Conservation (phyloP, 1,140 invertebrate species). For the Anastatus disparis region DNA sequence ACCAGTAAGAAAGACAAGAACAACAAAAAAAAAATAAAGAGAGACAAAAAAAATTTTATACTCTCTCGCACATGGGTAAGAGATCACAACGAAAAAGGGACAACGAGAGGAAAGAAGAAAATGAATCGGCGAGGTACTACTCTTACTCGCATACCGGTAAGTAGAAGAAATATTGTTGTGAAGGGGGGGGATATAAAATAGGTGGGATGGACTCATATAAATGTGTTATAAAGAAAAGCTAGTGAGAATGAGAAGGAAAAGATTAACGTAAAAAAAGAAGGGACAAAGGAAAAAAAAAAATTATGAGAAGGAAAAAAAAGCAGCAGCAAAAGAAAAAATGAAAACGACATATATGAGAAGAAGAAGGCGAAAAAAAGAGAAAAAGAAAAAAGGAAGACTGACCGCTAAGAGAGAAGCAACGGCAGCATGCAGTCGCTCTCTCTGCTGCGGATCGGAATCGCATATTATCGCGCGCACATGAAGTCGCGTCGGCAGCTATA, state of each 20-base stretch:
- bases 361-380: conserved; percentile 20
- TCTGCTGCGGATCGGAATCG: conserved; percentile 56
- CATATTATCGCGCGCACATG: conserved; percentile 56
- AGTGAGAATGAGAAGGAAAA: conserved; percentile 37
- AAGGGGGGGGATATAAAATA: conserved; percentile 24
- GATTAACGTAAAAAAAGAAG: conserved; percentile 20
- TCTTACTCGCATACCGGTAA: not conserved
- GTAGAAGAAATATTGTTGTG: no score
- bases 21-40: no score
- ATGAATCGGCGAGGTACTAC: conserved; percentile 5
- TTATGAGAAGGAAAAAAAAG: not conserved
- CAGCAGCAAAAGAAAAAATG: no score
- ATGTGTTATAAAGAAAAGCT: not conserved
- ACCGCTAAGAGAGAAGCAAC: conserved; percentile 21
- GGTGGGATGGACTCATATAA: conserved; percentile 1
- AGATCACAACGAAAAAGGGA: conserved; percentile 15
- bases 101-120: conserved; percentile 29
- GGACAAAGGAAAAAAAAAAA: not conserved
- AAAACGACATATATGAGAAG: no score
- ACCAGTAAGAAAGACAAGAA: conserved; percentile 28
- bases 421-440: conserved; percentile 12
- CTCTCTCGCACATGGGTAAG: no score
- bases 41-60: no score
- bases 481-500: conserved; percentile 31
- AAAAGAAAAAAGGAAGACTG: conserved; percentile 33